Percentiles rank a stretch among this genome's conserved stretches.
phyloP scores from a whole-genome alignment of 2,888 invertebrate genomes.

The Agriopis aurantiaria region DNA sequence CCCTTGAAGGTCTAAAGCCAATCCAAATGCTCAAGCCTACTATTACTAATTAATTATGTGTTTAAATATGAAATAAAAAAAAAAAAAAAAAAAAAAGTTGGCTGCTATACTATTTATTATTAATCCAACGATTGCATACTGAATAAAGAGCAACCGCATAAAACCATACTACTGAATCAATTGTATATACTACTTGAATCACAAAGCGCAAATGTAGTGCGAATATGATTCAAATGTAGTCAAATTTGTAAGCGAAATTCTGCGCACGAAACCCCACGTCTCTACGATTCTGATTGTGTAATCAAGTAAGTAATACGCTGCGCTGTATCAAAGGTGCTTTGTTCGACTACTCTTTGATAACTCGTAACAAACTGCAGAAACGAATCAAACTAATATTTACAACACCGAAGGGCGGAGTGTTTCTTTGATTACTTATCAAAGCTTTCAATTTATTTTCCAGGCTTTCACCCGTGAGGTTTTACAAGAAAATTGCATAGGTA shows the following conservation, averaged over 20 bases:
- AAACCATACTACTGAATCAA: no score
- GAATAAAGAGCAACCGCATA: no score
- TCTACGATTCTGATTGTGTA: background rate
- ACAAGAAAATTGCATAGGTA: conserved; percentile 19
- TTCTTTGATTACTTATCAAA: conserved; percentile 30
- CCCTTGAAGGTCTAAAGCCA: no score
- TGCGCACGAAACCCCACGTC: background rate
- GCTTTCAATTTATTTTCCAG: conserved; percentile 31
- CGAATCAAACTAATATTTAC: conserved; percentile 2
- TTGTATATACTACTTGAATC: no score
- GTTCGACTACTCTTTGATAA: conserved; percentile 11
- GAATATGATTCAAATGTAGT: no score
- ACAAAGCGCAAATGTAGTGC: no score
- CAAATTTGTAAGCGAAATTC: background rate
- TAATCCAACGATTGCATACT: no score
- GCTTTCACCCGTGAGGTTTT: conserved; percentile 4
- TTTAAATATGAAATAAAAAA: no score
- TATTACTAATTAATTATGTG: no score
- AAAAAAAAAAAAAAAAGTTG: no score
- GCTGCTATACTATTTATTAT: no score
- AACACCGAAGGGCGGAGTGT: conserved; percentile 4
- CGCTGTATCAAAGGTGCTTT: conserved; percentile 6
- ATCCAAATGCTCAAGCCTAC: no score
- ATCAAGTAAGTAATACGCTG: background rate
- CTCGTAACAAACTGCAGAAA: conserved; percentile 5